Base-by-base conservation (phyloP, 2,797 vertebrate species). In the Tarsius wallacei region DNA sequence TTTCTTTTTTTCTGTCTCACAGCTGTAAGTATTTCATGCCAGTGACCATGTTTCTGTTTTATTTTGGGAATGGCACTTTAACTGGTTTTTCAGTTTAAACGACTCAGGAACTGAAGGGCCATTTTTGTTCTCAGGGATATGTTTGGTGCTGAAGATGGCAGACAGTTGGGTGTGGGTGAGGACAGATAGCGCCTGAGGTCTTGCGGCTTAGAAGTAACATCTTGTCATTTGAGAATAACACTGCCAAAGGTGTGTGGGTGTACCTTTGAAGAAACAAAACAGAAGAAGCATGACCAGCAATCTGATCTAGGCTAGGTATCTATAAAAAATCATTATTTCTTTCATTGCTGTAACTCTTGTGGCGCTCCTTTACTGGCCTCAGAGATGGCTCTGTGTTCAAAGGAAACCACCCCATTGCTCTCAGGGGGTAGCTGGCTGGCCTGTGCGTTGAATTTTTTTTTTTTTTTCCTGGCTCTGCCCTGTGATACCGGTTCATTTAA, bases 91-190 rank as follows among this genome's bases (percentile, higher is more conserved):
- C 92, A 94, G 87, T 93, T 95, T 95, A 97, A 95, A 88, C 0
- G 24, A 85, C 92, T 93, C 49, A 88, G 95, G 96, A 96, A 80
- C 81, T 61, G 77, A 97, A 97, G 97, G 97, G 87, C 97, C 98
- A 53, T 95, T 97, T 98, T 96, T 96, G 97, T 98, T 94, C 87
- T 97, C 81, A 42, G 93, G 93, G 97, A 96, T 90, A 66, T 97
- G 97, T 98, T 97, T 92, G 87, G 94, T 94, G 87, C 87, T 42
- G 73, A 96, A 95, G 96, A 97, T 76, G 96, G 97, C 70, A 98
- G 98, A 97, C 97, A 82, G 94, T 95, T 94, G 93, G 94, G 97
- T 97, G 96, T 96, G 96, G 93, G 97, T 98, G 97, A 98, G 96
- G 96, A 97, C 97, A 97, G 92, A 90, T 81, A 95, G 93, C 0